Evolutionary conservation across 2,113 vertebrate species (phyloP), one percentile per base, ranked within the genome.

Genomic region (Cinclus cinclus): DNA sequence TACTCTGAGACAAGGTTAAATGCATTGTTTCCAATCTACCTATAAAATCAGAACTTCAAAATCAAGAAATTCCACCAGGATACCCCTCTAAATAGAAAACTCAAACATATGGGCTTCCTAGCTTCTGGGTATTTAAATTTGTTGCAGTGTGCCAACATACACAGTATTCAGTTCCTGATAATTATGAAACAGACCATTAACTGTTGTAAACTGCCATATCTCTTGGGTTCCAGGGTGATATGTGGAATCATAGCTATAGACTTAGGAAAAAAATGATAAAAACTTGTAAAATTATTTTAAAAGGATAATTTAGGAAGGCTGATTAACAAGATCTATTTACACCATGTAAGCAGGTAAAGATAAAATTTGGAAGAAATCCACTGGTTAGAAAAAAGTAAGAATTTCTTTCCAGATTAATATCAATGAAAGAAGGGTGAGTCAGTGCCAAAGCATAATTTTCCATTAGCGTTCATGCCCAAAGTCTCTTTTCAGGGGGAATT

Each of bases 151-250:
- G 82, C 65, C 74, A 87, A 85, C 30, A 82, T 27, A 74, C 15
- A 87, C 39, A 78, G 25, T 65, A 65, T 80, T 94, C 31, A 17
- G 27, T 44, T 93, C 50, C 0, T 0, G 2, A 88, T 80, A 94
- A 95, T 92, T 90, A 83, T 9, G 24, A 83, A 94, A 90, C 31
- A 95, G 82, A 93, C 60, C 88, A 92, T 92, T 95, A 93, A 75
- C 53, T 79, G 28, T 69, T 92, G 35, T 90, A 87, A 91, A 83
- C 41, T 83, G 31, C 64, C 49, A 21, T 62, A 49, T 69, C 75
- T 88, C 92, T 58, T 88, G 75, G 75, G 90, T 94, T 85, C 19
- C 20, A 64, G 18, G 20, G 31, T 76, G 31, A 46, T 46, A 85
- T 0, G 2, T 49, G 50, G 88, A 93, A 87, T 87, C 59, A 76